These are phyloP conservation scores for Cynopterus sphinx DNA, from an alignment of 2,797 vertebrate species.

Conservation along the genomic window DNA sequence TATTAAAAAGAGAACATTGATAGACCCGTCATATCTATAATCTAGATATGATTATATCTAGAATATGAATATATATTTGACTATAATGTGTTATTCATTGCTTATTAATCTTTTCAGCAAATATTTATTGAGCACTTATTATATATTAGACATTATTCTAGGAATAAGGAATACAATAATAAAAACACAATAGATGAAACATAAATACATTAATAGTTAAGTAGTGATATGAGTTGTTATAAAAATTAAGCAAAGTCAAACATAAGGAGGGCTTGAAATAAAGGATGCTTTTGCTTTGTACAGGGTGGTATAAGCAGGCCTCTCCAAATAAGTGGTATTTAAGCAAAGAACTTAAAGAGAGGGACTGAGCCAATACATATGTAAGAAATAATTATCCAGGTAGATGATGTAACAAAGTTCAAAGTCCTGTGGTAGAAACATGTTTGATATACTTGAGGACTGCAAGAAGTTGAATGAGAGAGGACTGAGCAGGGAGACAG, in stretches of 20 bases:
- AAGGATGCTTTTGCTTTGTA: background rate
- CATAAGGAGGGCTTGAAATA: background rate
- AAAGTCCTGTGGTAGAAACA: background rate
- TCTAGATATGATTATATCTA: background rate
- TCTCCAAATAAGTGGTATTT: background rate
- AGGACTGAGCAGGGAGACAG: background rate
- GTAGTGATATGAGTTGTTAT: background rate
- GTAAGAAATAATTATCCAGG: background rate
- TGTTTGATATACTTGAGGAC: background rate
- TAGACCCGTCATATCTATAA: background rate
- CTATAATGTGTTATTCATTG: background rate
- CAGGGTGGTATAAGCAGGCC: fast-evolving
- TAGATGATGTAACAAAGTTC: background rate
- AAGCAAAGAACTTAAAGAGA: background rate
- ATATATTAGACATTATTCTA: background rate
- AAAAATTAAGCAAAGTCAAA: background rate
- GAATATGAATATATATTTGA: background rate
- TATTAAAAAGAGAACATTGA: background rate
- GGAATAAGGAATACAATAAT: background rate
- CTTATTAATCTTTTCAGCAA: background rate
- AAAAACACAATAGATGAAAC: background rate
- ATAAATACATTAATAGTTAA: background rate
- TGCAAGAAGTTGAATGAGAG: background rate
- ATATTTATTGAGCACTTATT: background rate
- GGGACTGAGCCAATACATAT: background rate